Conservation (phyloP, 37 sponge, comb jelly and placozoan genomes). For the Beroe forskalii region DNA sequence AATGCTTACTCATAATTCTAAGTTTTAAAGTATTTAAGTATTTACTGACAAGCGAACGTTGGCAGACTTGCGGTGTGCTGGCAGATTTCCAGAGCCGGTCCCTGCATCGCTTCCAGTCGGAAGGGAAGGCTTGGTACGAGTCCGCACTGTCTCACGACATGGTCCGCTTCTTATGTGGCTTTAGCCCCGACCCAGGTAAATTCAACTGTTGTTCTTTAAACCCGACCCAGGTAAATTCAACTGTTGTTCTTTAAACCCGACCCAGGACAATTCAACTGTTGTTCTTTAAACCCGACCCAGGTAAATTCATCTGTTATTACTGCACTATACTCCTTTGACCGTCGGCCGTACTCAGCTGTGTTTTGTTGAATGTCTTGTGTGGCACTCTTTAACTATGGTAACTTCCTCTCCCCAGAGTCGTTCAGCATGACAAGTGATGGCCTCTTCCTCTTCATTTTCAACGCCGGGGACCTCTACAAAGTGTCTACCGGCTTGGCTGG, state of each 20-base stretch:
- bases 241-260: too few relatives aligned
- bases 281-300: too few relatives aligned
- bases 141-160: not conserved
- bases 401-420: not conserved
- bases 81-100: constrained; percentile 10
- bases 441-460: not conserved
- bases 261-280: too few relatives aligned
- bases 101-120: not conserved
- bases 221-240: too few relatives aligned
- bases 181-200: not conserved
- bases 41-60: not conserved
- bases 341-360: too few relatives aligned
- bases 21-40: not conserved
- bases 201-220: not conserved
- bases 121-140: not conserved
- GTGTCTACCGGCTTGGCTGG: not conserved
- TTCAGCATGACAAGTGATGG: constrained; percentile 62
- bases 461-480: constrained; percentile 44
- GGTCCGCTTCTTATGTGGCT: not conserved
- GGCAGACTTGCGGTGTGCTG: constrained; percentile 17
- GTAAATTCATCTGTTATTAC: too few relatives aligned
- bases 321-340: too few relatives aligned
- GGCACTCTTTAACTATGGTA: not conserved
- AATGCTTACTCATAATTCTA: too few relatives aligned
- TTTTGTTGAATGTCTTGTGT: too few relatives aligned